These are phyloP conservation scores for Caerostris extrusa DNA, from an alignment of 1,140 invertebrate species.

Conservation along the genomic window DNA sequence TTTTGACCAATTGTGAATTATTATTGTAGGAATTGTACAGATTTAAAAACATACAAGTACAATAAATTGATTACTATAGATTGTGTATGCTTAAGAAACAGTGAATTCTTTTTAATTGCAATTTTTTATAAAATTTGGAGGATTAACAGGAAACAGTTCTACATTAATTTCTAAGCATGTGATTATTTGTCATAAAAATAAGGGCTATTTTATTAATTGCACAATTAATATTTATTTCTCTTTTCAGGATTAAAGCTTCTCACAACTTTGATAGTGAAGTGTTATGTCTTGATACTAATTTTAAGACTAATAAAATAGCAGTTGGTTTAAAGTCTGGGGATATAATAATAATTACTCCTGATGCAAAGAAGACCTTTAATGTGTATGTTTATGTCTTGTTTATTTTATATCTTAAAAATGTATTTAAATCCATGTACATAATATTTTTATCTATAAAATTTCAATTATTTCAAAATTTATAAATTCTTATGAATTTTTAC, in stretches of 20 bases:
- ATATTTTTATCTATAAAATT: neutral
- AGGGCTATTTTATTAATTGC: neutral
- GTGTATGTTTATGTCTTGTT: neutral
- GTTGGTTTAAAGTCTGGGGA: conserved; percentile 67
- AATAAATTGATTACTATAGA: no score
- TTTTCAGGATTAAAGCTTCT: conserved; percentile 41
- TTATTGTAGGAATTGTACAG: no score
- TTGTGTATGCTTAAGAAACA: no score
- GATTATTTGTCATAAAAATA: no score
- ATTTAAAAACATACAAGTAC: no score
- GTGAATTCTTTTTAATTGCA: no score
- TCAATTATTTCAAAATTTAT: no score
- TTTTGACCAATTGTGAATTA: no score
- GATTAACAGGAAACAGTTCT: no score
- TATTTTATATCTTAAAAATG: neutral
- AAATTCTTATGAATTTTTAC: no score
- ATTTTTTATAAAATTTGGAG: no score
- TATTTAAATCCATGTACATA: neutral
- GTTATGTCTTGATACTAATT: conserved; percentile 41
- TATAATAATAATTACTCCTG: neutral
- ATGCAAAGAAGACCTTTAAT: neutral
- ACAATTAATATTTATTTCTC: neutral
- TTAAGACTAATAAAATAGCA: neutral
- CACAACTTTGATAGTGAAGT: conserved; percentile 51
- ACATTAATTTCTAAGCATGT: no score